These are phyloP conservation scores for Xerus inauris DNA, from an alignment of 2,113 vertebrate species.

Conservation along the genomic window DNA sequence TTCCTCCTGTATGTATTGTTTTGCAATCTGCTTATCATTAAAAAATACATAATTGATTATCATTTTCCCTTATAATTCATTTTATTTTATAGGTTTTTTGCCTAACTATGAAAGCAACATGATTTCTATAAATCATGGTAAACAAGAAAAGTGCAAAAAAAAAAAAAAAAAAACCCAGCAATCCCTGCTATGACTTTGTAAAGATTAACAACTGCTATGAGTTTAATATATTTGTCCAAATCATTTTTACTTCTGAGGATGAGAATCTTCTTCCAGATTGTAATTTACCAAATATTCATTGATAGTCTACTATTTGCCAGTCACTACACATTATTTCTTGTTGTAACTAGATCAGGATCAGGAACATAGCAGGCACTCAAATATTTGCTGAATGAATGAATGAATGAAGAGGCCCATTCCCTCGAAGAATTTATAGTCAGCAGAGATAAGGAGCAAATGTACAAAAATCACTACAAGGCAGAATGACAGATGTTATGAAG, in stretches of 20 bases:
- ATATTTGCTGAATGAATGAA: not conserved
- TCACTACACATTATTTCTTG: not conserved
- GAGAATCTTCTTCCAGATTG: not conserved
- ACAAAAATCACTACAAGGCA: not conserved
- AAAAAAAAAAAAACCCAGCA: no score
- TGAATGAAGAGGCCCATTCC: not conserved
- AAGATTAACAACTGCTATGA: not conserved
- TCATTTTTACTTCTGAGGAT: not conserved
- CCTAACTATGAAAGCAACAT: not conserved
- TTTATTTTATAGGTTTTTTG: not conserved
- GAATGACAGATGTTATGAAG: not conserved
- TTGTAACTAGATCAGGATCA: not conserved
- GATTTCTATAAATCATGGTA: not conserved
- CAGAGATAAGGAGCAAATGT: not conserved
- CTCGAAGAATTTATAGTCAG: not conserved
- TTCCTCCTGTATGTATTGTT: not conserved
- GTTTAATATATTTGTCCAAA: not conserved
- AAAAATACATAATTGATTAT: not conserved
- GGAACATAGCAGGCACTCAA: not conserved
- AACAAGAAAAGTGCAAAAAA: not conserved
- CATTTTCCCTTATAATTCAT: not conserved
- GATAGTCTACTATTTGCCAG: not conserved
- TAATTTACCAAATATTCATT: not conserved
- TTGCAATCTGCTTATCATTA: not conserved
- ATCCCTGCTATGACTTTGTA: not conserved